Conservation (phyloP, 2,113 vertebrate species). For the Stegastes partitus region DNA sequence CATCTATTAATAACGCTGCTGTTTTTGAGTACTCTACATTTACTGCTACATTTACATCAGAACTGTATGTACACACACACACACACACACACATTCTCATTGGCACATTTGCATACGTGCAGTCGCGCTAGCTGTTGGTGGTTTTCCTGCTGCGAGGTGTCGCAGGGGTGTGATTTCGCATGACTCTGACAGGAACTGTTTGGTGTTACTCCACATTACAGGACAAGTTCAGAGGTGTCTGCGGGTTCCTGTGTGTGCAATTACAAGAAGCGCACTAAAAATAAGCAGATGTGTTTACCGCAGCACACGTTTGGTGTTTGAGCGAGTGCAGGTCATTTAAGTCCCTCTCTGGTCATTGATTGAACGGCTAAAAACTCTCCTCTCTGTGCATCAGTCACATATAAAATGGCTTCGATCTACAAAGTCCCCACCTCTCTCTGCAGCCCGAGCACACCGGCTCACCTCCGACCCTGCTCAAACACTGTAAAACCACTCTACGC, state of each 20-base stretch:
- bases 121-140: constrained; percentile 21
- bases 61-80: constrained; percentile 5
- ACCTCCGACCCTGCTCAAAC: no score
- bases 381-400: no score
- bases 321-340: neutral
- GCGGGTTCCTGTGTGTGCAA: neutral
- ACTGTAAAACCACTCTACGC: no score
- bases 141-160: constrained; percentile 21
- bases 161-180: constrained; percentile 23
- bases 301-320: neutral
- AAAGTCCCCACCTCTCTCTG: no score
- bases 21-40: constrained; percentile 72
- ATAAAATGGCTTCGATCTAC: no score
- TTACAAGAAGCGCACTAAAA: neutral
- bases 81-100: neutral
- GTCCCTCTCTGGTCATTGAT: neutral
- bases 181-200: constrained; percentile 30
- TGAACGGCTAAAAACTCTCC: no score
- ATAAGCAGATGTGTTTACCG: neutral
- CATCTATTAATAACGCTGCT: constrained; percentile 76
- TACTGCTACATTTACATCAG: constrained; percentile 66
- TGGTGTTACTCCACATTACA: neutral
- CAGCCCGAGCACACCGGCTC: no score
- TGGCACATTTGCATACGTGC: constrained; percentile 20
- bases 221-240: neutral